phyloP scores from a whole-genome alignment of 2,888 invertebrate species.

The Epinotia ramella region DNA sequence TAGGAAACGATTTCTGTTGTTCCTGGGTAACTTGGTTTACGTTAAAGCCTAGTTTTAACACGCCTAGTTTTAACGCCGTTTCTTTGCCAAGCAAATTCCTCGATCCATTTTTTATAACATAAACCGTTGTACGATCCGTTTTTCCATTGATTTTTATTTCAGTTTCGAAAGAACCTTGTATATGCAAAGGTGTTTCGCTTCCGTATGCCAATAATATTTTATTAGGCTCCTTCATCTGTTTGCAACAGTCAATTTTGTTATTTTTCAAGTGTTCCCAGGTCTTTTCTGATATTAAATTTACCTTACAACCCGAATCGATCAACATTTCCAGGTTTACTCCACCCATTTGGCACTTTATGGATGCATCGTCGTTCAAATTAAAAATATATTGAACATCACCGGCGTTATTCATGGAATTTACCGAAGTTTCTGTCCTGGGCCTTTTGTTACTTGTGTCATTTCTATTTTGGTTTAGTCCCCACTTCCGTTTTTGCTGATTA shows the following conservation, averaged over 20 bases:
- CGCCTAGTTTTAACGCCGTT: slow-evolving; percentile 1
- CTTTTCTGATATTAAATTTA: too few relatives aligned
- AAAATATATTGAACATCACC: slow-evolving; percentile 46
- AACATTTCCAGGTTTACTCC: too few relatives aligned
- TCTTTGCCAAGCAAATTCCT: slow-evolving; percentile 18
- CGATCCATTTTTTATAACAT: slow-evolving; percentile 46
- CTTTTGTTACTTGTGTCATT: slow-evolving; percentile 17
- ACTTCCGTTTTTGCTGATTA: slow-evolving; percentile 22
- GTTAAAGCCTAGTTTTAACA: slow-evolving; percentile 8
- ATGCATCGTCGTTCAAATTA: slow-evolving; percentile 45
- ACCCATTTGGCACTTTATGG: too few relatives aligned
- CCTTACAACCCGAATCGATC: too few relatives aligned
- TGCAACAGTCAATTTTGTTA: neutral
- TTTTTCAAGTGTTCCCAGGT: too few relatives aligned
- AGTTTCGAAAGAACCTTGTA: slow-evolving; percentile 48
- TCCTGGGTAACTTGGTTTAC: neutral
- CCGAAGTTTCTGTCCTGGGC: slow-evolving; percentile 11
- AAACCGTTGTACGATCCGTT: slow-evolving; percentile 39
- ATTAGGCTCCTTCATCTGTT: slow-evolving; percentile 41
- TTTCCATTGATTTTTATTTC: slow-evolving; percentile 21
- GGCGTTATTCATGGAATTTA: neutral
- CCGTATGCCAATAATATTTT: slow-evolving; percentile 49
- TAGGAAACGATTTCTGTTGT: neutral
- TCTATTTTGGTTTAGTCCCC: neutral
- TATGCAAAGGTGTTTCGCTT: slow-evolving; percentile 45